Evolutionary conservation across 2,113 vertebrate species (phyloP).

Genomic region (Sus scrofa): DNA sequence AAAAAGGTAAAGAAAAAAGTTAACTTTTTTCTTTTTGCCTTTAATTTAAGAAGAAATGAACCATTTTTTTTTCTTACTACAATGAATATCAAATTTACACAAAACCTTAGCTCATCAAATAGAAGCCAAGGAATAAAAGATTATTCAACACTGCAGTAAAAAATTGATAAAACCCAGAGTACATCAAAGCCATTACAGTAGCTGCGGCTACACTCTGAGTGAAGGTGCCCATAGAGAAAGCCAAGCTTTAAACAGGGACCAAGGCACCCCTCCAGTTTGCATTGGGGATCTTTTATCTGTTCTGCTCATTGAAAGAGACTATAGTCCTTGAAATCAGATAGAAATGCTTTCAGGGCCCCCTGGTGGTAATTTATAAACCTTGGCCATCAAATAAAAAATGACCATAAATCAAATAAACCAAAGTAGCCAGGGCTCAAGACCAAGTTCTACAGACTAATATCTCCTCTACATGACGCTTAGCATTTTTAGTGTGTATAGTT

Average conservation of each 20-base stretch:
- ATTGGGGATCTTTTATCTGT: not conserved
- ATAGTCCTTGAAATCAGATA: slow-evolving; percentile 39
- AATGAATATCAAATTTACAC: slow-evolving; percentile 47
- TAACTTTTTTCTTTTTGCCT: slow-evolving; percentile 9
- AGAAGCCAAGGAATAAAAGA: slow-evolving; percentile 39
- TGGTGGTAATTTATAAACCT: slow-evolving; percentile 50
- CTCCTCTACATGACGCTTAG: not conserved
- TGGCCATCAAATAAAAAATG: not conserved
- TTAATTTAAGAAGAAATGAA: slow-evolving; percentile 52
- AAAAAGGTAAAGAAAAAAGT: not conserved
- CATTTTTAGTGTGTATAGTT: not conserved
- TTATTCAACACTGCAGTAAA: slow-evolving; percentile 60
- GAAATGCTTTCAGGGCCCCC: slow-evolving; percentile 48
- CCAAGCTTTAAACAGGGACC: slow-evolving; percentile 30
- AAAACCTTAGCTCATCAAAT: slow-evolving; percentile 48
- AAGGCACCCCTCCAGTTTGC: not conserved
- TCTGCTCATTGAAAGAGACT: not conserved
- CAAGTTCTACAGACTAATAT: not conserved
- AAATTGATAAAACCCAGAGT: slow-evolving; percentile 21
- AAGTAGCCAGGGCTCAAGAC: not conserved
- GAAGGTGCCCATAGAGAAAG: slow-evolving; percentile 51
- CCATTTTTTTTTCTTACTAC: not conserved
- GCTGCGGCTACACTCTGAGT: slow-evolving; percentile 1
- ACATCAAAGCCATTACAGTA: slow-evolving; percentile 56
- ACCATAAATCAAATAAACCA: not conserved